A percentile compares a stretch with the other conserved stretches of the same genome.
phyloP scores from a whole-genome alignment of 2,888 invertebrate genomes.

The Hirtodrosophila histrioides region DNA sequence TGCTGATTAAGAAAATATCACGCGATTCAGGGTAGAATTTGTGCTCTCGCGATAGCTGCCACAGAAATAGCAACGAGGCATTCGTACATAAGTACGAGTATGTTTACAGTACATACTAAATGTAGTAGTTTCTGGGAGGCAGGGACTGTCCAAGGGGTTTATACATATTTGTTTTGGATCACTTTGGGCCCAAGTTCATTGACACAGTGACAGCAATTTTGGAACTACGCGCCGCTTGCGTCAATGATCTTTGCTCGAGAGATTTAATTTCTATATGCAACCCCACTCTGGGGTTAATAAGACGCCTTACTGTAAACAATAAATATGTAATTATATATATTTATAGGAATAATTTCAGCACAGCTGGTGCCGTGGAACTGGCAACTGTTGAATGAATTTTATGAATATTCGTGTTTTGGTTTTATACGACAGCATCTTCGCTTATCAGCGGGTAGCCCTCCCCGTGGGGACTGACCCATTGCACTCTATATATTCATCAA shows the following conservation, averaged over 20 bases:
- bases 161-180: constrained; percentile 32
- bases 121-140: background rate
- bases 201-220: constrained; percentile 38
- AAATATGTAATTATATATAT: constrained; percentile 10
- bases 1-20: constrained; percentile 78
- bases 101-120: background rate
- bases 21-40: constrained; percentile 79
- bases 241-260: constrained; percentile 59
- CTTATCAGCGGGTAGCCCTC: constrained; percentile 21
- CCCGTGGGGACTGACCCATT: constrained; percentile 26
- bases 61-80: constrained; percentile 24
- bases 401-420: constrained; percentile 20
- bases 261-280: constrained; percentile 21
- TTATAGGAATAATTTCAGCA: constrained; percentile 1
- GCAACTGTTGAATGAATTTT: constrained; percentile 27
- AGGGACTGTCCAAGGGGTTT: constrained; percentile 22
- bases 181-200: constrained; percentile 56
- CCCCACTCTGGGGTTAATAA: constrained; percentile 38
- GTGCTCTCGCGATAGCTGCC: constrained; percentile 56
- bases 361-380: constrained; percentile 3
- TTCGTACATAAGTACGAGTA: background rate
- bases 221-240: constrained; percentile 28
- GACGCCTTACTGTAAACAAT: constrained; percentile 14
- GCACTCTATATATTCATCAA: constrained; percentile 3
- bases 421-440: constrained; percentile 1